Conservation (phyloP, 2,888 invertebrate species). For the Microctonus aethiopoides region DNA sequence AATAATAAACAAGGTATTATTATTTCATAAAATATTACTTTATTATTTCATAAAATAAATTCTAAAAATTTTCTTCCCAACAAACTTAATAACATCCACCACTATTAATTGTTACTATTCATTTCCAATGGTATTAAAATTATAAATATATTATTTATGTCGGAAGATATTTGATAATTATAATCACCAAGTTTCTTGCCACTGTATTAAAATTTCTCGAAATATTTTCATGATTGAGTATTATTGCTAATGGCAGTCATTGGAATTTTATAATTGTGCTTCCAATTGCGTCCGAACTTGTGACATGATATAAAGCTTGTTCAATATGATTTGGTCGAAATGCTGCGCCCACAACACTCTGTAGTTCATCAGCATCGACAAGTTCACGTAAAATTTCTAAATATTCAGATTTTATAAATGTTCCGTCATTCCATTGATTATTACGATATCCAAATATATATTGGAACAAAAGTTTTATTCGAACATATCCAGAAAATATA, state of each 20-base stretch:
- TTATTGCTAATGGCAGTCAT: conserved; percentile 54
- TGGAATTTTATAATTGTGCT: conserved; percentile 69
- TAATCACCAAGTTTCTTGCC: background rate
- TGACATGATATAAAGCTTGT: conserved; percentile 66
- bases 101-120: background rate
- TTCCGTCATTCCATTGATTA: conserved; percentile 60
- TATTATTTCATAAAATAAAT: conserved; percentile 57
- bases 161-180: background rate
- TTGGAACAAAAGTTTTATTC: conserved; percentile 65
- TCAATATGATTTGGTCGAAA: conserved; percentile 67
- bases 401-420: conserved; percentile 55
- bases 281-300: conserved; percentile 66
- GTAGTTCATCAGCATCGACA: conserved; percentile 70
- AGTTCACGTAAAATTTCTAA: conserved; percentile 66
- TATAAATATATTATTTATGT: background rate
- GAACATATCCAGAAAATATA: conserved; percentile 68
- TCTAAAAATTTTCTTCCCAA: conserved; percentile 43
- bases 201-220: too few relatives aligned
- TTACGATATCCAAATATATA: conserved; percentile 61
- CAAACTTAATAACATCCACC: conserved; percentile 2
- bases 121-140: background rate
- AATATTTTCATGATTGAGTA: too few relatives aligned
- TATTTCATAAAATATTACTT: conserved; percentile 1
- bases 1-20: background rate
- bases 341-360: conserved; percentile 72